Percentiles rank a stretch among this genome's conserved stretches.
These are phyloP conservation scores for Drosophila ohnishii DNA, from an alignment of 1,140 invertebrate species.

Conservation along the genomic window DNA sequence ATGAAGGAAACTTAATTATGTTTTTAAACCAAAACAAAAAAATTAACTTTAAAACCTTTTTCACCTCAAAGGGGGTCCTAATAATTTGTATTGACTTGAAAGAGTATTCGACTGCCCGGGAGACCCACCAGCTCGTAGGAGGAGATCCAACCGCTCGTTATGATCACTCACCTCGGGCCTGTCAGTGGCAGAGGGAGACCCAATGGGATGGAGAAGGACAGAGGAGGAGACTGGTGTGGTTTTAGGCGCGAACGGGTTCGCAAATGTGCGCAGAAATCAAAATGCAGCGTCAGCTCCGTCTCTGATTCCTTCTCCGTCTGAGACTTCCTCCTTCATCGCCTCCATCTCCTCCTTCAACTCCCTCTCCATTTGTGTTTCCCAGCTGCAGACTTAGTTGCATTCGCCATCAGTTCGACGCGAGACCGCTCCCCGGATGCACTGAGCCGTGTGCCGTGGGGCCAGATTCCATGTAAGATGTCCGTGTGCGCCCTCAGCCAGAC, in stretches of 20 bases:
- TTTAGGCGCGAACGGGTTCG: conserved; percentile 68
- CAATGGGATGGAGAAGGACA: background rate
- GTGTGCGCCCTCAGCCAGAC: conserved; percentile 62
- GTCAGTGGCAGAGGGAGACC: background rate
- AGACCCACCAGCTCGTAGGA: background rate
- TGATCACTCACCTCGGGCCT: conserved; percentile 8
- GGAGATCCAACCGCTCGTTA: conserved; percentile 10
- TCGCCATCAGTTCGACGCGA: conserved; percentile 14
- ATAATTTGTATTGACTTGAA: background rate
- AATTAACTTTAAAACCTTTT: too few relatives aligned
- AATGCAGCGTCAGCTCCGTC: conserved; percentile 24
- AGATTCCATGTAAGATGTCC: conserved; percentile 74
- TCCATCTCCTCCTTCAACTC: background rate
- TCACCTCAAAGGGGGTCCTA: too few relatives aligned
- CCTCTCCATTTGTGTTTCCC: background rate
- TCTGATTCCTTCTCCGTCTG: conserved; percentile 3
- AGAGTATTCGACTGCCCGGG: conserved; percentile 11
- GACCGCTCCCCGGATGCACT: conserved; percentile 23
- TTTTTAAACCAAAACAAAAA: too few relatives aligned
- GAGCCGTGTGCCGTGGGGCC: conserved; percentile 39
- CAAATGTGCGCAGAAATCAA: conserved; percentile 59
- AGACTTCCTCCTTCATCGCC: background rate
- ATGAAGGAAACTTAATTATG: too few relatives aligned
- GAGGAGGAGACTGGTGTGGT: conserved; percentile 1
- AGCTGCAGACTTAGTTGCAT: conserved; percentile 13